Evolutionary conservation across 2,888 invertebrate genomes (phyloP).

Genomic region (Chaetoderma sp.): DNA sequence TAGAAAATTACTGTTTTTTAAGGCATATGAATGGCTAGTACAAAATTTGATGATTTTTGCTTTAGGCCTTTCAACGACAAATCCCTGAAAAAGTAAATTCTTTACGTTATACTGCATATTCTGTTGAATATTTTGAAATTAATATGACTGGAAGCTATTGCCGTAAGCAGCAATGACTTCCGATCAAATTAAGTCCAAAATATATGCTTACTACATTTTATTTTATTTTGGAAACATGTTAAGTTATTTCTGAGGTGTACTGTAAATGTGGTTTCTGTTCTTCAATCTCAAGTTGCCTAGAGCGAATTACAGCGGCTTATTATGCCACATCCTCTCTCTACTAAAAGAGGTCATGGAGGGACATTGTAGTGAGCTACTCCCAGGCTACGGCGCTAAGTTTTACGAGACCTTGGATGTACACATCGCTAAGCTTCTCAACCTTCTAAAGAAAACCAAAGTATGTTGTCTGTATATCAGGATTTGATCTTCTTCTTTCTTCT

Average conservation of each 20-base stretch:
- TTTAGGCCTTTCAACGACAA: no score
- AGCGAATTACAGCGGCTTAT: background rate
- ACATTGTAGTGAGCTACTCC: slow-evolving; percentile 41
- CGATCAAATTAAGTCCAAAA: background rate
- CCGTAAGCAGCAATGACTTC: background rate
- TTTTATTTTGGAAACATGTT: no score
- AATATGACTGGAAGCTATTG: no score
- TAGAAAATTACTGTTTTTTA: no score
- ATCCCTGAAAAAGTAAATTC: no score
- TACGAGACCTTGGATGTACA: slow-evolving; percentile 79
- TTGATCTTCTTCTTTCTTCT: no score
- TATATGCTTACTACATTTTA: background rate
- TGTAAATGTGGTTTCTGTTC: slow-evolving; percentile 71
- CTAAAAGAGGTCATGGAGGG: slow-evolving; percentile 52
- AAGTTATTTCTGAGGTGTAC: no score
- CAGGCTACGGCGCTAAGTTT: slow-evolving; percentile 74
- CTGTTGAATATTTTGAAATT: no score
- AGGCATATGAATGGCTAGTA: no score
- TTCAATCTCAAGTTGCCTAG: slow-evolving; percentile 55
- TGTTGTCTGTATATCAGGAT: no score
- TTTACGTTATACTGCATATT: no score
- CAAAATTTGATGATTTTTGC: no score
- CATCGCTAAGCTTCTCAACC: slow-evolving; percentile 74
- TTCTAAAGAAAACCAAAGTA: slow-evolving; percentile 71
- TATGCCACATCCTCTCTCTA: slow-evolving; percentile 51